A percentile compares a stretch with the other conserved stretches of the same genome.
phyloP scores from a whole-genome alignment of 2,113 vertebrate genomes.

The Istiophorus platypterus region DNA sequence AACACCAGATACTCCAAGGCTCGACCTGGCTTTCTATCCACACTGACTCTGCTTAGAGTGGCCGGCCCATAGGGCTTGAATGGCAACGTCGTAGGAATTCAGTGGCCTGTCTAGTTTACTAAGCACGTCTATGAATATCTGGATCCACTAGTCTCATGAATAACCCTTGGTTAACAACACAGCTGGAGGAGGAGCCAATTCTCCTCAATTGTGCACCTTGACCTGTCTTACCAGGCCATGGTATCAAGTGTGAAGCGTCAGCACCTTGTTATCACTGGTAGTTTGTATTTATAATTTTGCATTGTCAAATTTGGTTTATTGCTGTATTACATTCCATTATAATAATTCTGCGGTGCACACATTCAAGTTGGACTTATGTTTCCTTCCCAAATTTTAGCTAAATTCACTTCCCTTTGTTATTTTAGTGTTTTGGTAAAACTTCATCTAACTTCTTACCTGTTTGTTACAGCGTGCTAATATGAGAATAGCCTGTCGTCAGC shows the following conservation, averaged over 20 bases:
- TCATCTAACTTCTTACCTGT: neutral
- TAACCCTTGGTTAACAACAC: no score
- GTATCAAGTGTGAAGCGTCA: no score
- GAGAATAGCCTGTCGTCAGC: neutral
- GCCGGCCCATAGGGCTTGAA: no score
- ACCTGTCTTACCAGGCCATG: no score
- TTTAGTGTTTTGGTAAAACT: neutral
- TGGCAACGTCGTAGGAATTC: no score
- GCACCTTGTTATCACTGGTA: no score
- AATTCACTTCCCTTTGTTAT: neutral
- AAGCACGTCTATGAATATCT: no score
- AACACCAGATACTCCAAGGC: neutral
- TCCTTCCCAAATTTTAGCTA: neutral
- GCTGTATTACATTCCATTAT: neutral
- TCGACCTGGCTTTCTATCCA: neutral
- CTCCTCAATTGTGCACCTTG: no score
- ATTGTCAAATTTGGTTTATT: neutral
- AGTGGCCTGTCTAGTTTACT: no score
- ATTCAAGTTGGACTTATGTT: neutral
- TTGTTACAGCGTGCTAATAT: neutral
- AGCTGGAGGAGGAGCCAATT: no score
- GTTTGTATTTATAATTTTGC: slow-evolving; percentile 2
- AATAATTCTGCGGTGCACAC: neutral
- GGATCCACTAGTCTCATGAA: no score
- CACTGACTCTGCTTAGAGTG: neutral